Evolutionary conservation across 2,797 vertebrate species (phyloP), one percentile per base, ranked within the genome.

Genomic region (Heteromormyrus szaboi): DNA sequence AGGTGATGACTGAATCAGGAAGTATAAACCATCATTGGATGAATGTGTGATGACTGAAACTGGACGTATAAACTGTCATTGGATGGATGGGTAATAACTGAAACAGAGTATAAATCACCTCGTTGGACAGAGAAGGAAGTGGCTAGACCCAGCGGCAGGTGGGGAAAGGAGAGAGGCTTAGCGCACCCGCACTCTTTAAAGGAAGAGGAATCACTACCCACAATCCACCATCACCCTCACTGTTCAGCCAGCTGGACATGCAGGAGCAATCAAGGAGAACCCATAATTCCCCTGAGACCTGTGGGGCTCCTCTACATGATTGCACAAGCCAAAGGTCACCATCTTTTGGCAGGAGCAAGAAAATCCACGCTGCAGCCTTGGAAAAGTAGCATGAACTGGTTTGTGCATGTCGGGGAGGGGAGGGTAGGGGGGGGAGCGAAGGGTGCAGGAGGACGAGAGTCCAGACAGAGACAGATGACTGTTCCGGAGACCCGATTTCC

Each of bases 381-480:
- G 72, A 79, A 44, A 79, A 37, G 72, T 79, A 44, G 72, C 72
- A 41, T 44, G 72, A n/a, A 79, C 33, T 44, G 37, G 44, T n/a
- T 12, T 50, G 81, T 48, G 14, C 76, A 46, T n/a, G 76, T 4
- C 5, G 5, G 72, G 56, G 53, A 7, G 0, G 88, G 51, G 79
- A 53, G 87, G n/a, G n/a, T n/a, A n/a, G 88, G 51, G 76, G 76
- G 25, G 44, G n/a, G 46, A 3, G 33, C 79, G 68, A 48, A 48
- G 37, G 7, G 83, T 68, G 33, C 33, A 12, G 46, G 9, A 62
- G 65, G 83, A 68, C 3, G 72, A 87, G 89, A 90, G 86, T 68
- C 62, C 83, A 90, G 89, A 87, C 91, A 89, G 89, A 91, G 91
- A 91, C 81, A 84, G 90, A 92, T 86, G 33, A 87, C 76, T 76